A percentile compares a stretch with the other conserved stretches of the same genome.
phyloP scores from a whole-genome alignment of 2,888 invertebrate genomes.

The Parthenolecanium corni region DNA sequence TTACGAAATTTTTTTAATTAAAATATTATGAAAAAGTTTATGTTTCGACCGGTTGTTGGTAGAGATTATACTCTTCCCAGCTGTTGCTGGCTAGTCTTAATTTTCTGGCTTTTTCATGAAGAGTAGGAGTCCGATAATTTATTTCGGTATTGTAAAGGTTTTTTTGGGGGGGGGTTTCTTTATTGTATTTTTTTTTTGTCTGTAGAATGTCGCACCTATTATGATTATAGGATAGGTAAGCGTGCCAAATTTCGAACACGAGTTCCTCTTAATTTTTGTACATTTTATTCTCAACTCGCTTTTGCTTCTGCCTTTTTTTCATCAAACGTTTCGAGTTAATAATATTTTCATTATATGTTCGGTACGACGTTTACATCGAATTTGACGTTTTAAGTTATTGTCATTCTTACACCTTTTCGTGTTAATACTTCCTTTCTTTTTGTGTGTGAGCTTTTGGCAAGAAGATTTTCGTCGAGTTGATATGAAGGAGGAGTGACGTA shows the following conservation, averaged over 20 bases:
- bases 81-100: background rate
- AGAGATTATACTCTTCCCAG: background rate
- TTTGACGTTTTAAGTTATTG: too few relatives aligned
- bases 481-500: too few relatives aligned
- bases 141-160: background rate
- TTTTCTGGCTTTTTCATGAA: background rate
- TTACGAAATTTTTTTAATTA: background rate
- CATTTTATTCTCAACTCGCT: background rate
- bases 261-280: too few relatives aligned
- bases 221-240: background rate
- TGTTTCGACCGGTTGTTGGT: background rate
- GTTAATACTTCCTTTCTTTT: too few relatives aligned
- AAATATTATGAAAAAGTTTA: background rate
- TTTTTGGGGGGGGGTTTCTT: background rate
- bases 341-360: background rate
- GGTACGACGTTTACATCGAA: background rate
- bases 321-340: background rate
- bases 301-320: background rate
- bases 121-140: background rate
- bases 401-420: too few relatives aligned
- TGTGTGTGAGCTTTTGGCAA: too few relatives aligned
- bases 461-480: too few relatives aligned
- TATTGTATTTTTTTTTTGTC: background rate
- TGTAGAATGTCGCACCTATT: background rate
- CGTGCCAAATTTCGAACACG: too few relatives aligned